A percentile compares a stretch with the other conserved stretches of the same genome.
Conservation (phyloP, 2,888 invertebrate species). For the Diarsia mendica region DNA sequence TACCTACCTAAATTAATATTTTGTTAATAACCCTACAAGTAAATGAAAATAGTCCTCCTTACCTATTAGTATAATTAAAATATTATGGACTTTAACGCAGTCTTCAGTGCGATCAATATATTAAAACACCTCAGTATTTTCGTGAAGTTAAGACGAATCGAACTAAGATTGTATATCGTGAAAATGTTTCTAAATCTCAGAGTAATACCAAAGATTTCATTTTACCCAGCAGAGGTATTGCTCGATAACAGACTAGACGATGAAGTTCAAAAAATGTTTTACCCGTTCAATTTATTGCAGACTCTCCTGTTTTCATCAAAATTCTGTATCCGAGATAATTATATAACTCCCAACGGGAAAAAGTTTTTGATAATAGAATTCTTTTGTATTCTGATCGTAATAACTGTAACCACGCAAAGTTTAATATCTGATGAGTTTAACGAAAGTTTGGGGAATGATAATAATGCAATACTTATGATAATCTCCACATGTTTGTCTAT, state of each 20-base stretch:
- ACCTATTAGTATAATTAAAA: no score
- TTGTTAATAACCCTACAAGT: neutral
- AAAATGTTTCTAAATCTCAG: neutral
- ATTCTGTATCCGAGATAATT: constrained; percentile 28
- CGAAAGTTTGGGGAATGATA: neutral
- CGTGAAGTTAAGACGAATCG: neutral
- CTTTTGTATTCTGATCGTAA: neutral
- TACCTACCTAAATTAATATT: no score
- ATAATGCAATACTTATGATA: neutral
- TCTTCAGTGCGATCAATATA: neutral
- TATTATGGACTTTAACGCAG: neutral
- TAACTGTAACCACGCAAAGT: neutral
- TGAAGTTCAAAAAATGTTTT: neutral
- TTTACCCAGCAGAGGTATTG: neutral
- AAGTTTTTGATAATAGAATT: neutral
- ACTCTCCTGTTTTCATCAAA: constrained; percentile 1
- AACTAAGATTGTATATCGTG: neutral
- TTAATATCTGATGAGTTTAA: neutral
- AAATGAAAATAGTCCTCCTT: neutral
- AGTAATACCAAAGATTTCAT: neutral
- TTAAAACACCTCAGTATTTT: neutral
- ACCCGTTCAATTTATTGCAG: neutral
- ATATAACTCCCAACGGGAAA: constrained; percentile 40
- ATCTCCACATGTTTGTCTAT: neutral
- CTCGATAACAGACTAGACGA: neutral